These are phyloP conservation scores for Macroteleia sp. DNA, from an alignment of 2,888 invertebrate species.

Conservation along the genomic window DNA sequence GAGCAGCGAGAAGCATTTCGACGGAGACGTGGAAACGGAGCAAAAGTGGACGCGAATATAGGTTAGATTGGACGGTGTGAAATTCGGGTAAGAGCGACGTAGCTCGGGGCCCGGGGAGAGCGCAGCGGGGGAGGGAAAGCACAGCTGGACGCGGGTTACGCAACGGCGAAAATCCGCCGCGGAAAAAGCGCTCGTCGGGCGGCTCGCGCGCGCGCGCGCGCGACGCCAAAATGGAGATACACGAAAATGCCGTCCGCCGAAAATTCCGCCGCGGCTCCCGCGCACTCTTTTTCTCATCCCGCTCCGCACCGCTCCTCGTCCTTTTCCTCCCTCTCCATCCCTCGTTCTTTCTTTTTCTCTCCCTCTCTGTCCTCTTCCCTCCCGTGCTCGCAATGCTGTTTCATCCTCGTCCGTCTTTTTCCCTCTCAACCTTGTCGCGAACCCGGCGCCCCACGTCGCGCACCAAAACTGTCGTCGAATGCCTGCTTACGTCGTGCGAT, in stretches of 20 bases:
- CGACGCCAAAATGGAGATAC: constrained; percentile 49
- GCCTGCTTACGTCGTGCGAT: constrained; percentile 28
- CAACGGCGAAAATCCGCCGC: constrained; percentile 48
- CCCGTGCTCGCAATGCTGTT: not conserved
- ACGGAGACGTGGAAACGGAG: not conserved
- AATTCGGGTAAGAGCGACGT: constrained; percentile 13
- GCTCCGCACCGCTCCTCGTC: no score
- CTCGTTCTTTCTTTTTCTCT: not conserved
- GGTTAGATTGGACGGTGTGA: constrained; percentile 32
- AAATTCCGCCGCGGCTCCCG: constrained; percentile 15
- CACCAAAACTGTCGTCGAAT: not conserved
- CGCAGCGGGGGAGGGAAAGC: constrained; percentile 2
- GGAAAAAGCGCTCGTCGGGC: constrained; percentile 27
- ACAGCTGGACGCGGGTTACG: constrained; percentile 53
- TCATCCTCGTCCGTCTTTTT: not conserved
- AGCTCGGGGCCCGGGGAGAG: not conserved
- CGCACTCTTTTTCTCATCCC: constrained; percentile 13
- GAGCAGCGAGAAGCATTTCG: no score
- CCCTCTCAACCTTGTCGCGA: not conserved
- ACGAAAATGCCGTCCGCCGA: constrained; percentile 6
- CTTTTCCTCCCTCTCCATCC: not conserved
- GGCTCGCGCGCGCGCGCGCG: constrained; percentile 38
- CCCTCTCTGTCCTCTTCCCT: not conserved
- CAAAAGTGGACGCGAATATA: constrained; percentile 18
- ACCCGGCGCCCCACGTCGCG: constrained; percentile 2